phyloP scores from a whole-genome alignment of 2,113 vertebrate species.

The Megaceryle maxima region DNA sequence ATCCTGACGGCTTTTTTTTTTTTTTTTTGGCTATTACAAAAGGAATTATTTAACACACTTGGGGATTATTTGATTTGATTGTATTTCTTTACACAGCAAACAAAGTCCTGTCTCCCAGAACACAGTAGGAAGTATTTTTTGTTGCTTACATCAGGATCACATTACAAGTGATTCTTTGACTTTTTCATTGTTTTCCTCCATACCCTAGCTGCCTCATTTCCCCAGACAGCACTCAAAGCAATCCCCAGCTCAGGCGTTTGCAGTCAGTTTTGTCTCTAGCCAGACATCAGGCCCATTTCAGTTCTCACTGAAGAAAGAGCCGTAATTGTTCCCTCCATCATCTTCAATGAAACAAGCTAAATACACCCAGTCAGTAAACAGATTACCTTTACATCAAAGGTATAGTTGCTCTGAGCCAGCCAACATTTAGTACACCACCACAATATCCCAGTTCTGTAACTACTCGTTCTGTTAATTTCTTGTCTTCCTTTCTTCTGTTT shows the following conservation, averaged over 20 bases:
- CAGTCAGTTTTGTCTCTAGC: conserved; percentile 12
- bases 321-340: background rate
- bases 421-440: background rate
- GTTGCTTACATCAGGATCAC: background rate
- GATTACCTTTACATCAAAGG: background rate
- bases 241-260: background rate
- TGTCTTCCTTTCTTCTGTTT: background rate
- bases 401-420: background rate
- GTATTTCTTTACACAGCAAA: background rate
- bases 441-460: background rate
- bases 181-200: background rate
- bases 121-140: background rate
- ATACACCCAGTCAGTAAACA: background rate
- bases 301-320: background rate
- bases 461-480: background rate
- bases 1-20: background rate
- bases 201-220: background rate
- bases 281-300: background rate
- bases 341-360: background rate
- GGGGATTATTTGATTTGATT: background rate
- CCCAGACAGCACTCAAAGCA: background rate
- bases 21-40: background rate
- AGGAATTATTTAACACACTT: background rate
- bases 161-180: background rate
- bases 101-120: background rate